phyloP scores from a whole-genome alignment of 2,113 vertebrate species.

The Cyprinodon brontotheroides region DNA sequence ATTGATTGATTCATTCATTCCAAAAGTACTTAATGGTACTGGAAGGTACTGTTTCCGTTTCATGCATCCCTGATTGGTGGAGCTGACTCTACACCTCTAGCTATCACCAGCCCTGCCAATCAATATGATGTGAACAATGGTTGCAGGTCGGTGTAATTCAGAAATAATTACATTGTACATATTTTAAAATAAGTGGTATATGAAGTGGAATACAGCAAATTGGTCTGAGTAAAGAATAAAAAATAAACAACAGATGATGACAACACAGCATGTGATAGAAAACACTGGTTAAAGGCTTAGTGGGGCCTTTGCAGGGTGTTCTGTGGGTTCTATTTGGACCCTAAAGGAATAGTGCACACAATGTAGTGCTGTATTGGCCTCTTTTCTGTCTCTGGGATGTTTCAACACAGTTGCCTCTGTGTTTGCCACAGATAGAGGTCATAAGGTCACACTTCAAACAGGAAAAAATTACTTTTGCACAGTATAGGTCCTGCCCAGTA shows the following conservation, averaged over 20 bases:
- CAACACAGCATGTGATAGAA: neutral
- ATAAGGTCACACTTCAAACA: slow-evolving; percentile 38
- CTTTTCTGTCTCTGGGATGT: slow-evolving; percentile 7
- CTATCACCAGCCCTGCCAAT: too few relatives aligned
- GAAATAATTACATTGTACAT: too few relatives aligned
- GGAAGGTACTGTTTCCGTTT: too few relatives aligned
- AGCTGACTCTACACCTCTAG: too few relatives aligned
- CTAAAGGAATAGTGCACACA: slow-evolving; percentile 13
- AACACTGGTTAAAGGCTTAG: slow-evolving; percentile 24
- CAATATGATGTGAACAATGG: slow-evolving; percentile 29
- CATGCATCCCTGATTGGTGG: too few relatives aligned
- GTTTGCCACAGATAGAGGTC: slow-evolving; percentile 43
- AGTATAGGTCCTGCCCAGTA: neutral
- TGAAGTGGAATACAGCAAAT: neutral
- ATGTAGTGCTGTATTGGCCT: slow-evolving; percentile 39
- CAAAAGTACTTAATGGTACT: too few relatives aligned
- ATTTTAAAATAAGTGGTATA: too few relatives aligned
- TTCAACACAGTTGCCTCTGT: slow-evolving; percentile 36
- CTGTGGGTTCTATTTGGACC: slow-evolving; percentile 5
- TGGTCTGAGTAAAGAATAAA: neutral
- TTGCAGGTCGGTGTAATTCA: slow-evolving; percentile 25
- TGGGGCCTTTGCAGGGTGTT: neutral
- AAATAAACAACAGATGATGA: neutral
- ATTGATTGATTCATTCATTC: too few relatives aligned
- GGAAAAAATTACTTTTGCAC: neutral